Evolutionary conservation across 2,797 vertebrate species (phyloP).

Genomic region (Lithobates sylvaticus): DNA sequence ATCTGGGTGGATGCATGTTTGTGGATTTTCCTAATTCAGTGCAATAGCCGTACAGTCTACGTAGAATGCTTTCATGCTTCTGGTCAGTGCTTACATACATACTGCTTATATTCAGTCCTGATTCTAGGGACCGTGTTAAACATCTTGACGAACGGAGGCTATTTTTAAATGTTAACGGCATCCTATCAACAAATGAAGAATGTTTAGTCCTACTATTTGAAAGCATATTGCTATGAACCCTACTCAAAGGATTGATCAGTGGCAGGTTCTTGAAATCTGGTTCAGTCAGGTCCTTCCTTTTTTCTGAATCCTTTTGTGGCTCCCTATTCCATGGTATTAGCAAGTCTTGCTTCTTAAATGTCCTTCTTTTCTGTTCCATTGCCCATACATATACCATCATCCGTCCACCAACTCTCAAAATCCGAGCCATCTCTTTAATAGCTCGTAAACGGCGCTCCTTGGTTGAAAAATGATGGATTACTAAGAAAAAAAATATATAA

Average conservation of each 20-base stretch:
- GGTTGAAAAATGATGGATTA: slow-evolving; percentile 84
- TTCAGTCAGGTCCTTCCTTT: slow-evolving; percentile 64
- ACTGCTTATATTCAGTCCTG: slow-evolving; percentile 76
- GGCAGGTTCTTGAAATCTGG: slow-evolving; percentile 58
- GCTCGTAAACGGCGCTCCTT: slow-evolving; percentile 78
- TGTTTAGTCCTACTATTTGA: slow-evolving; percentile 78
- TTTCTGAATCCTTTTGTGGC: slow-evolving; percentile 61
- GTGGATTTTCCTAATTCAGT: slow-evolving; percentile 63
- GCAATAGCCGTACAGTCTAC: slow-evolving; percentile 69
- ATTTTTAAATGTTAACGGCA: slow-evolving; percentile 69
- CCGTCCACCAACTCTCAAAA: slow-evolving; percentile 79
- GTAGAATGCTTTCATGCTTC: slow-evolving; percentile 72
- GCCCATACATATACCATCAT: slow-evolving; percentile 88
- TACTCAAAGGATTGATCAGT: slow-evolving; percentile 57
- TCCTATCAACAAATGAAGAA: slow-evolving; percentile 74
- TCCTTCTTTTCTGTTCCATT: slow-evolving; percentile 82
- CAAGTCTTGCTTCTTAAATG: slow-evolving; percentile 86
- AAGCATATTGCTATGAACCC: slow-evolving; percentile 66
- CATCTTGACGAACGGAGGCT: slow-evolving; percentile 75
- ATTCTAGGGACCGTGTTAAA: slow-evolving; percentile 83
- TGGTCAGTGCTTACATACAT: slow-evolving; percentile 65
- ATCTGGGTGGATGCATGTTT: slow-evolving; percentile 56
- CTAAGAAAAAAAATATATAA: slow-evolving; percentile 62
- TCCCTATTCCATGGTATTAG: slow-evolving; percentile 84
- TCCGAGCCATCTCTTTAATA: slow-evolving; percentile 84